Evolutionary conservation across 2,113 vertebrate genomes (phyloP).

Genomic region (Xenopus tropicalis): DNA sequence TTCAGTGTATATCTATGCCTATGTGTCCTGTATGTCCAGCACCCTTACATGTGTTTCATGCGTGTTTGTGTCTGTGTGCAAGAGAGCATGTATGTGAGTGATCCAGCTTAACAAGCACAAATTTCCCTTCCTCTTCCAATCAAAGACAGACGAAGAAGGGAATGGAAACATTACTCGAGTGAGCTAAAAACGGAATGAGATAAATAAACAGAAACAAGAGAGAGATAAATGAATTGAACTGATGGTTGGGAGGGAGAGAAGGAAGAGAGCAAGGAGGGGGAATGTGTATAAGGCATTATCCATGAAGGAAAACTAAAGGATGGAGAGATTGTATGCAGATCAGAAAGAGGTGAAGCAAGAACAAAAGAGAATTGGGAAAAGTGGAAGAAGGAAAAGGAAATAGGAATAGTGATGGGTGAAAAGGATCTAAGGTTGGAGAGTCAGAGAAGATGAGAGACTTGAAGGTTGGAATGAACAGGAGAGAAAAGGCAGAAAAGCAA

Average conservation of each 20-base stretch:
- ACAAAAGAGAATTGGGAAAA: too few species aligned
- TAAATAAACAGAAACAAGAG: constrained; percentile 17
- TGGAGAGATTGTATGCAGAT: too few species aligned
- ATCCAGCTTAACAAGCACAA: constrained; percentile 9
- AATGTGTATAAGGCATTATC: not conserved
- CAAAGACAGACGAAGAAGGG: constrained; percentile 19
- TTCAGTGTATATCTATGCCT: too few species aligned
- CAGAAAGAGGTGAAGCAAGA: too few species aligned
- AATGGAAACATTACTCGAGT: constrained; percentile 28
- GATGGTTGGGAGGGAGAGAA: constrained; percentile 18
- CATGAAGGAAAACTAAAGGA: not conserved
- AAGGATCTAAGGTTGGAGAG: not conserved
- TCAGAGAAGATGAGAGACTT: too few species aligned
- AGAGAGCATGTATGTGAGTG: too few species aligned
- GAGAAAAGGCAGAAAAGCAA: too few species aligned
- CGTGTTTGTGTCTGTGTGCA: too few species aligned
- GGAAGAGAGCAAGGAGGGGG: not conserved
- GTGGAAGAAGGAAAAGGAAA: not conserved
- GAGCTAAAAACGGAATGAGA: constrained; percentile 28
- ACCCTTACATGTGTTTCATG: too few species aligned
- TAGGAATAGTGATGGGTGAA: not conserved
- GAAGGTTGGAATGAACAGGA: too few species aligned
- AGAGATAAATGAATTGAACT: constrained; percentile 11
- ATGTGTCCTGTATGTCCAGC: too few species aligned
- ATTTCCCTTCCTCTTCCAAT: constrained; percentile 19